A percentile compares a stretch with the other conserved stretches of the same genome.
These are phyloP conservation scores for Archips xylosteana DNA, from an alignment of 2,888 invertebrate genomes.

Conservation along the genomic window DNA sequence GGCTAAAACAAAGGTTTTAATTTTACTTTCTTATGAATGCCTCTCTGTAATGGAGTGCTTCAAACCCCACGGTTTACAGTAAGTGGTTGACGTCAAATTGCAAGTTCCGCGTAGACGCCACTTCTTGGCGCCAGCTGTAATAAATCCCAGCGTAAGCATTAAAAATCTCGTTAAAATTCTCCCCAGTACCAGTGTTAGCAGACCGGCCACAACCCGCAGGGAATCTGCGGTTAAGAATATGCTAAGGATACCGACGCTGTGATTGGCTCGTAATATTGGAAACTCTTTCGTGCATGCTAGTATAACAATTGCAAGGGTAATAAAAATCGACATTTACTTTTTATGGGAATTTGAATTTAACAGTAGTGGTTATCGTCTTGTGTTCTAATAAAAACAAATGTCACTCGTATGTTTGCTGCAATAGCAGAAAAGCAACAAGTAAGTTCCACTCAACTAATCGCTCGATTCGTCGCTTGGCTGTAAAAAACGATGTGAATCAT, in stretches of 20 bases:
- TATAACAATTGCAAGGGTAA: neutral
- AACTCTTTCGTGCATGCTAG: neutral
- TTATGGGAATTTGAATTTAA: neutral
- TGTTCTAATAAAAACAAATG: conserved; percentile 3
- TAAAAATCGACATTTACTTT: neutral
- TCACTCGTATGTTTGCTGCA: conserved; percentile 22
- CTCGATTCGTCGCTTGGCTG: conserved; percentile 42
- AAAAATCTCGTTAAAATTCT: conserved; percentile 76
- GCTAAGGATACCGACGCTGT: neutral
- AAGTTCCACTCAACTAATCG: conserved; percentile 56
- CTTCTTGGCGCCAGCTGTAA: conserved; percentile 67
- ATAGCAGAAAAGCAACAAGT: conserved; percentile 62
- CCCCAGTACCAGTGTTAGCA: conserved; percentile 56
- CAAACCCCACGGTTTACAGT: conserved; percentile 27
- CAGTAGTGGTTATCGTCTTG: neutral
- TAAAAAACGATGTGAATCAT: conserved; percentile 35
- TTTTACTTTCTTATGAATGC: neutral
- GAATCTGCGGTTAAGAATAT: conserved; percentile 48
- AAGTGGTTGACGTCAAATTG: conserved; percentile 35
- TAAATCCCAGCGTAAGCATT: conserved; percentile 74
- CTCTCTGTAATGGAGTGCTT: conserved; percentile 1
- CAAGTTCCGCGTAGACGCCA: conserved; percentile 56
- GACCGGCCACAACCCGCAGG: conserved; percentile 49
- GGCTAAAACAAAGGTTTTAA: neutral
- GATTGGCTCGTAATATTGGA: conserved; percentile 4